Conservation (phyloP, 2,113 vertebrate species). For the Brachypteracias leptosomus region DNA sequence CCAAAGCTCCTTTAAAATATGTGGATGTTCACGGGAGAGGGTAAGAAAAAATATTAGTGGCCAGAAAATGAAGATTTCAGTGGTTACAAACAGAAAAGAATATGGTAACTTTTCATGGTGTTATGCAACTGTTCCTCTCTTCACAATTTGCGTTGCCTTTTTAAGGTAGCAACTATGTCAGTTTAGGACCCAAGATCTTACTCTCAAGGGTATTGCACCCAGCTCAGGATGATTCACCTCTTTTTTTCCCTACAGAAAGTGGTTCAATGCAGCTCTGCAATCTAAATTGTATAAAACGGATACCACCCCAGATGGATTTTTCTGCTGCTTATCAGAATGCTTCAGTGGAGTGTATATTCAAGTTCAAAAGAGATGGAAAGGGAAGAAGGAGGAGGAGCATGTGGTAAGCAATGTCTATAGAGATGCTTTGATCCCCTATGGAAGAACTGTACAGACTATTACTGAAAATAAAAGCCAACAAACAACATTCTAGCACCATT, state of each 20-base stretch:
- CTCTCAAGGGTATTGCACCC: not conserved
- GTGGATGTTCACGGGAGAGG: too few species aligned
- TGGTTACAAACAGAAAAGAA: too few species aligned
- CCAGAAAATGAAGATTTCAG: too few species aligned
- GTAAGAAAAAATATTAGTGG: too few species aligned
- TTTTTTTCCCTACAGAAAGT: not conserved
- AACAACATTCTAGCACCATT: not conserved
- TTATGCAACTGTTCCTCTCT: too few species aligned
- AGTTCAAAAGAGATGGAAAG: not conserved
- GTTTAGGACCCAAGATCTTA: not conserved
- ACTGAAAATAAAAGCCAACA: conserved; percentile 1
- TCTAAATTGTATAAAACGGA: not conserved
- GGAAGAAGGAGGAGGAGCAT: not conserved
- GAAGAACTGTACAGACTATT: not conserved
- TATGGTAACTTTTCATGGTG: too few species aligned
- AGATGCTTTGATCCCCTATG: not conserved
- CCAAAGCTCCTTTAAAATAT: too few species aligned
- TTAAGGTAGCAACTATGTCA: not conserved
- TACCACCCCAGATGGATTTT: not conserved
- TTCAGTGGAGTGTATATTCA: not conserved
- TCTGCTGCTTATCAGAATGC: not conserved
- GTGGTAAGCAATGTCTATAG: not conserved
- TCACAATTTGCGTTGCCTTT: too few species aligned
- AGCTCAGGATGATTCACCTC: not conserved
- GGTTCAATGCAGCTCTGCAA: not conserved